Conservation (phyloP, 2,888 invertebrate species). For the Ormyrus pomaceus region DNA sequence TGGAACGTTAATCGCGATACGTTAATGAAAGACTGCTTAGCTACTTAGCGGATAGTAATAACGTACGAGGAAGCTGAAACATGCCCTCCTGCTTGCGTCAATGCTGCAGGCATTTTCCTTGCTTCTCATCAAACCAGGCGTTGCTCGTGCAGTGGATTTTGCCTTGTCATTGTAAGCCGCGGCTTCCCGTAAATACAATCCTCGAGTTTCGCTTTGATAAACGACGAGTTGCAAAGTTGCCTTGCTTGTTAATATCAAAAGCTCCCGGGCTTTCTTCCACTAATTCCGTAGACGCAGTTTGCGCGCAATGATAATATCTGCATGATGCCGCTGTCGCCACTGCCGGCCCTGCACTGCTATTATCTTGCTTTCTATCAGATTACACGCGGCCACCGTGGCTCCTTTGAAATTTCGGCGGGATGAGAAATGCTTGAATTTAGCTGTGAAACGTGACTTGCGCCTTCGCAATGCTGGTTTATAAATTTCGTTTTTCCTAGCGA, state of each 20-base stretch:
- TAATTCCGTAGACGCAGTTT: constrained; percentile 24
- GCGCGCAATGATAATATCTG: constrained; percentile 41
- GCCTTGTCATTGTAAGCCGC: constrained; percentile 1
- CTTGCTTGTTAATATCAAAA: constrained; percentile 25
- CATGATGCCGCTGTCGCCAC: not conserved
- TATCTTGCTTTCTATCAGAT: too few relatives aligned
- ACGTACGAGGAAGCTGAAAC: not conserved
- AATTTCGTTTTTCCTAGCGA: too few relatives aligned
- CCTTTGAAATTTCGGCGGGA: constrained; percentile 21
- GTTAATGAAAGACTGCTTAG: not conserved
- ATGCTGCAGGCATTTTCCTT: too few relatives aligned
- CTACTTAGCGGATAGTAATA: constrained; percentile 4
- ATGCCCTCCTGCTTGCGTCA: not conserved
- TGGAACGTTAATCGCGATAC: constrained; percentile 1
- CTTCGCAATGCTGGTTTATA: too few relatives aligned
- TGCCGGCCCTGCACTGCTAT: not conserved
- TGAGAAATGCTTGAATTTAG: not conserved
- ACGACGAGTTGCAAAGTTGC: constrained; percentile 37
- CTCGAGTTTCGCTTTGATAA: constrained; percentile 36
- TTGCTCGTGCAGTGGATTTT: constrained; percentile 3
- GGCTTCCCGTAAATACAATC: not conserved
- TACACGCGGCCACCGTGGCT: not conserved
- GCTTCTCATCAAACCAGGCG: too few relatives aligned
- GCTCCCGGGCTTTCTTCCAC: constrained; percentile 25
- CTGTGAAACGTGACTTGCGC: too few relatives aligned